phyloP scores from a whole-genome alignment of 2,113 vertebrate species.

The Vidua macroura region DNA sequence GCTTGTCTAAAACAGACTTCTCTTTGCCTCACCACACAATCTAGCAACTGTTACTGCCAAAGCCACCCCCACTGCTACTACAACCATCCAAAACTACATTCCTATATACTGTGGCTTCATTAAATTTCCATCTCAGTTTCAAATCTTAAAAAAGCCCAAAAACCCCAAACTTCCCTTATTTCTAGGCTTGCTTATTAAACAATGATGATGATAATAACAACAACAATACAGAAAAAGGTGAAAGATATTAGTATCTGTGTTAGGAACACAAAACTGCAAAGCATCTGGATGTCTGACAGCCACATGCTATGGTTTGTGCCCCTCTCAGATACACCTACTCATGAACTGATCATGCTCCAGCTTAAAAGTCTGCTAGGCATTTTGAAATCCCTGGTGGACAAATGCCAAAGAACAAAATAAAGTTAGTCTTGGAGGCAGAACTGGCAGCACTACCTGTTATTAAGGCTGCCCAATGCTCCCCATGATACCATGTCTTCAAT shows the following conservation, averaged over 20 bases:
- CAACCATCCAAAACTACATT: constrained; percentile 18
- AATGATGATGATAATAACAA: neutral
- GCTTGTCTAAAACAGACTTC: constrained; percentile 14
- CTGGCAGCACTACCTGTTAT: neutral
- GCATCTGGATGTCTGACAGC: neutral
- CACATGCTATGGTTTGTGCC: neutral
- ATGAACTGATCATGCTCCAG: neutral
- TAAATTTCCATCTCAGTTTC: neutral
- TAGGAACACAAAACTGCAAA: neutral
- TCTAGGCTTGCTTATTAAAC: neutral
- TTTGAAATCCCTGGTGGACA: neutral
- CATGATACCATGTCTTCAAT: neutral
- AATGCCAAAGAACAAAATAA: neutral
- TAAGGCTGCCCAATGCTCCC: neutral
- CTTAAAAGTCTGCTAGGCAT: neutral
- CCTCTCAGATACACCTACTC: neutral
- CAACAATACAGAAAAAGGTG: neutral
- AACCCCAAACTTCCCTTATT: neutral
- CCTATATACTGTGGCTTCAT: neutral
- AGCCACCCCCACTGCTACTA: constrained; percentile 34
- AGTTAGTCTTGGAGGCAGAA: neutral
- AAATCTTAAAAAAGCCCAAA: neutral
- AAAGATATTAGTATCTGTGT: neutral
- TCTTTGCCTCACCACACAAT: constrained; percentile 53
- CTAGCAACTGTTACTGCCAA: constrained; percentile 54